Evolutionary conservation across 2,888 invertebrate genomes (phyloP).

Genomic region (Physocephala rufipes): DNA sequence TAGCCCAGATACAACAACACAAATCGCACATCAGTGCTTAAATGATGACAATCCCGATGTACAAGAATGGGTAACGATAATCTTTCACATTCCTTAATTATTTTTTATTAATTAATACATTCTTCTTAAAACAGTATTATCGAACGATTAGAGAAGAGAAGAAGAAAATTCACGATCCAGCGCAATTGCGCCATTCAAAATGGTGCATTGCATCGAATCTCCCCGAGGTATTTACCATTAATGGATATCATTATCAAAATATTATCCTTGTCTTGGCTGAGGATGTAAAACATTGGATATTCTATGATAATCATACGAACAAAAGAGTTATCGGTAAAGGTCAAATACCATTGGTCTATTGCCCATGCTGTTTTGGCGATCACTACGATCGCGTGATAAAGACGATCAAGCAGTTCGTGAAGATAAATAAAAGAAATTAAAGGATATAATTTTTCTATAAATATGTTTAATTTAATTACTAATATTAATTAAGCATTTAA

Average conservation of each 20-base stretch:
- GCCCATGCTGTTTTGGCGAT: background rate
- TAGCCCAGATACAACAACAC: background rate
- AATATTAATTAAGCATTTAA: too few species aligned
- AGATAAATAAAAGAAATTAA: too few species aligned
- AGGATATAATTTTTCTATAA: too few species aligned
- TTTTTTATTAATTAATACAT: background rate
- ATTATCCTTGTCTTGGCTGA: background rate
- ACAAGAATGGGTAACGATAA: conserved; percentile 6
- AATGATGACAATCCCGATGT: background rate
- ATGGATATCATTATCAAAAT: conserved; percentile 7
- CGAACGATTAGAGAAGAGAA: conserved; percentile 8
- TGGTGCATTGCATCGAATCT: background rate
- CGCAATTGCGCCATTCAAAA: conserved; percentile 2
- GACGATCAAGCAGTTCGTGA: background rate
- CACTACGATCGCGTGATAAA: background rate
- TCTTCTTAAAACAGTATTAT: background rate
- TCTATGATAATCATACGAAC: conserved; percentile 8
- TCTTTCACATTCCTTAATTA: too few species aligned
- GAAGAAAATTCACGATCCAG: background rate
- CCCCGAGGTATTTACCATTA: background rate
- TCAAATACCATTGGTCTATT: background rate
- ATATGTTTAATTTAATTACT: too few species aligned
- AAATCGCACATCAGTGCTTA: background rate
- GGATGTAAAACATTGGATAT: background rate
- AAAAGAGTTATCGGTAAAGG: background rate